A percentile compares a stretch with the other conserved stretches of the same genome.
These are phyloP conservation scores for Corydoras sp. DNA, from an alignment of 2,113 vertebrate species.

Conservation along the genomic window DNA sequence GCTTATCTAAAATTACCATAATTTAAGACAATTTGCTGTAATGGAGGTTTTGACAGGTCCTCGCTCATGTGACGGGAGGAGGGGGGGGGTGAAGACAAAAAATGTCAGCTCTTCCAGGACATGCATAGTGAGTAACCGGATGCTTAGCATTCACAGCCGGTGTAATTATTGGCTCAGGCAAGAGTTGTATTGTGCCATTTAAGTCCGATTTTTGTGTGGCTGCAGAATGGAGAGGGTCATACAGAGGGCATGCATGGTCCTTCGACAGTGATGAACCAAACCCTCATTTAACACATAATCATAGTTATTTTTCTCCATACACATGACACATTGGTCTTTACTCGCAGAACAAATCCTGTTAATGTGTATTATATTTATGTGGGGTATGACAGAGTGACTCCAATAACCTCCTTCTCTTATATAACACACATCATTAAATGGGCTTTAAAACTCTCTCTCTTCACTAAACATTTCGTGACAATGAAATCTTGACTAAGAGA, in stretches of 20 bases:
- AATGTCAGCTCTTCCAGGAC: not conserved
- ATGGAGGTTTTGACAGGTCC: slow-evolving; percentile 29
- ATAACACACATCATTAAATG: no score
- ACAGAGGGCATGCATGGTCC: not conserved
- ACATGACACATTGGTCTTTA: not conserved
- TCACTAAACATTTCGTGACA: no score
- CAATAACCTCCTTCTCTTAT: not conserved
- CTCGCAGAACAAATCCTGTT: not conserved
- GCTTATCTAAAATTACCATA: slow-evolving; percentile 24
- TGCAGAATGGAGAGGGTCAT: slow-evolving; percentile 14
- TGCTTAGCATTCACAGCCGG: slow-evolving; percentile 9
- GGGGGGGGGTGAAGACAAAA: no score
- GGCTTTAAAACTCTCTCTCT: no score
- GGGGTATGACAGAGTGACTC: not conserved
- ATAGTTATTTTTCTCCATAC: slow-evolving; percentile 1
- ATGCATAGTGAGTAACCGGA: no score
- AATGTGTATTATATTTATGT: not conserved
- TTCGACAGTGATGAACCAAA: slow-evolving; percentile 3
- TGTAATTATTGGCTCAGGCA: slow-evolving; percentile 20
- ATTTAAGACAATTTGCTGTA: slow-evolving; percentile 27
- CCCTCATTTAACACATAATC: slow-evolving; percentile 9
- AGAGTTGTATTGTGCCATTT: slow-evolving; percentile 26
- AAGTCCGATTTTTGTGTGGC: not conserved
- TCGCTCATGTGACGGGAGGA: not conserved
- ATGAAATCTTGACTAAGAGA: no score